Base-by-base conservation (phyloP, 92 coral and sea anemone species). In the Parazoanthus swiftii region DNA sequence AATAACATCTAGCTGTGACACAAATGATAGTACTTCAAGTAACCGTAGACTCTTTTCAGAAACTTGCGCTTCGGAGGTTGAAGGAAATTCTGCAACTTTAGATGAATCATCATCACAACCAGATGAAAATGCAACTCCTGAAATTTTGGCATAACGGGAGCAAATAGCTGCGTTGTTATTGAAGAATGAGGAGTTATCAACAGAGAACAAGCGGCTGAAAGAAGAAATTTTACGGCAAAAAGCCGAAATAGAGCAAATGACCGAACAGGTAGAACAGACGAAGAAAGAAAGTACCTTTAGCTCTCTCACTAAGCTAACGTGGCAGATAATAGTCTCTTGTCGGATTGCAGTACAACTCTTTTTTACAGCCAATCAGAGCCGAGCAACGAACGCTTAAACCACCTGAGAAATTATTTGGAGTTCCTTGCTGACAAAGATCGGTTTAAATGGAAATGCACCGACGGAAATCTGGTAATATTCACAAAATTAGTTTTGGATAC, bases 41-140 rank as follows among this genome's bases (percentile, higher is more conserved):
- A 84, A 43, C 67, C 79, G 85, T 78, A 42, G 91, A 89, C 91
- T 76, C 29, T 89, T 89, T 68, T 76, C 79, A 76, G 91, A 89
- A 73, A 78, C 79, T 81, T 14, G 23, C 68, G 38, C 67, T 80
- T 78, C 82, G 44, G 83, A 79, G 83, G 70, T 1, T 79, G 83
- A 79, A 16, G 70, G 7, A 51, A 79, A 51, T 46, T n/a, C 73
- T 54, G 14, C 74, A 56, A 80, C 73, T 7, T 35, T 80, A 80
- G 85, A 80, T n/a, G 46, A 88, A 76, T 44, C 56, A 50, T 50
- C 74, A 50, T 43, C 86, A 51, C 90, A 65, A 63, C 38, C 50
- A 79, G 68, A 56, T 73, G 90, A 88, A 51, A 88, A 88, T 81
- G 66, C 58, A 73, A 86, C 48, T 77, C 78, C 90, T 72, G 42